phyloP scores from a whole-genome alignment of 2,888 invertebrate genomes.

The Cylloceria caligata region DNA sequence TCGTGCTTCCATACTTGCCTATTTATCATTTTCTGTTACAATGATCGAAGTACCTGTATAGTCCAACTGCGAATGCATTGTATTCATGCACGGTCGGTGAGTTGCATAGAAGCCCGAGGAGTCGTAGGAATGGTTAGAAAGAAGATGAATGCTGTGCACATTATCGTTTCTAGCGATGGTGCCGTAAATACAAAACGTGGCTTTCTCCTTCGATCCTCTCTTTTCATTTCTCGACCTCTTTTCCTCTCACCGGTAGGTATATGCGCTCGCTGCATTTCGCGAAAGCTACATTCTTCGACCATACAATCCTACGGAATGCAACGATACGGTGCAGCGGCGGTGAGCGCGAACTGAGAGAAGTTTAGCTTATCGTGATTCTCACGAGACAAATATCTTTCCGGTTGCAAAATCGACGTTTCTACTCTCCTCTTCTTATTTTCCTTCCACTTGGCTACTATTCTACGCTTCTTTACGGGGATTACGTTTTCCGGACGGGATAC shows the following conservation, averaged over 20 bases:
- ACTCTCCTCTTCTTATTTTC: conserved; percentile 31
- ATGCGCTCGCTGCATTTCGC: neutral
- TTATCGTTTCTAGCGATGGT: conserved; percentile 32
- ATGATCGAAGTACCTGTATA: conserved; percentile 24
- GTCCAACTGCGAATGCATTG: neutral
- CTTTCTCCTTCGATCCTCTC: conserved; percentile 1
- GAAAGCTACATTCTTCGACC: conserved; percentile 7
- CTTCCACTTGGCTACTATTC: conserved; percentile 20
- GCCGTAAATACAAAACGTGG: conserved; percentile 43
- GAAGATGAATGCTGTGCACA: conserved; percentile 12
- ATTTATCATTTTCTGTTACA: conserved; percentile 21
- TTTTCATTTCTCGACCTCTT: conserved; percentile 19
- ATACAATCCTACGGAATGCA: conserved; percentile 32
- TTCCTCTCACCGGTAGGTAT: neutral
- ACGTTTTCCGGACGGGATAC: conserved; percentile 15
- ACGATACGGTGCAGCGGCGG: conserved; percentile 19
- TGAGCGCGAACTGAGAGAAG: conserved; percentile 14
- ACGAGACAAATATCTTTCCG: conserved; percentile 62
- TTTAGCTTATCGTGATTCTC: conserved; percentile 60
- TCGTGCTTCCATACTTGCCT: neutral
- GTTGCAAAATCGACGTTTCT: conserved; percentile 50
- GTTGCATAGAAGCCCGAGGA: conserved; percentile 12
- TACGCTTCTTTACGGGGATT: conserved; percentile 41
- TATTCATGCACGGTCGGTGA: conserved; percentile 8
- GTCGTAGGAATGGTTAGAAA: neutral